Base-by-base conservation (phyloP, 2,888 invertebrate species). In the Syrista parreyssii region DNA sequence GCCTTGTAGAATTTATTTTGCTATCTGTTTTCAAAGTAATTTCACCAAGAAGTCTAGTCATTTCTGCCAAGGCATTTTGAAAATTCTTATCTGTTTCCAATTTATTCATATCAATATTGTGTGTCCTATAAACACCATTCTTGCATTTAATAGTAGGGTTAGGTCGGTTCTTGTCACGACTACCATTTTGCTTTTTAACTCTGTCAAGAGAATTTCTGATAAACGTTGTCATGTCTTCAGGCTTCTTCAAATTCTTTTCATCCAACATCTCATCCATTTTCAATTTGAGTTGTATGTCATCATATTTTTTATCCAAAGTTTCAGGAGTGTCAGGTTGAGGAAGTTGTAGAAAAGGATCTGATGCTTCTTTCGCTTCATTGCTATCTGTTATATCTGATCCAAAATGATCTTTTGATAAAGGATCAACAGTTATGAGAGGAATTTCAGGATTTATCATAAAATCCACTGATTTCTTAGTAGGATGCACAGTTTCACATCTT, bases 211-310 rank as follows among this genome's bases (percentile, higher is more conserved):
- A 23, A 71, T 33, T 71, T 15, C 30, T 71, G 30, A 33, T 23
- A 32, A 71, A 33, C 9, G 71, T 4, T 23, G n/a, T 9, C 12
- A 33, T 11, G 71, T 71, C 30, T 15, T 30, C 30, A 71, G 23
- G 31, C 11, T 30, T 11, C 23, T 71, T 71, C 71, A 30, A 9
- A 34, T 71, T 71, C 23, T 74, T 74, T n/a, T 35, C n/a, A 35
- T 77, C 77, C 36, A 77, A 77, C 23, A 35, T 33, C 31, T 77
- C 77, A 32, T 77, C 68, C 73, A 77, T 68, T 35, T 77, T 77
- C 30, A 74, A 30, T 3, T 77, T 77, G 9, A 74, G 32, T 33
- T 74, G 31, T 40, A 35, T 34, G 15, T 33, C 35, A 11, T 76
- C 73, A 68, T 77, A 74, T 23, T 68, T 71, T 68, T 74, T 77